Percentiles rank a stretch among this genome's conserved stretches.
Evolutionary conservation across 2,113 vertebrate genomes (phyloP).

Genomic region (Salvelinus alpinus): DNA sequence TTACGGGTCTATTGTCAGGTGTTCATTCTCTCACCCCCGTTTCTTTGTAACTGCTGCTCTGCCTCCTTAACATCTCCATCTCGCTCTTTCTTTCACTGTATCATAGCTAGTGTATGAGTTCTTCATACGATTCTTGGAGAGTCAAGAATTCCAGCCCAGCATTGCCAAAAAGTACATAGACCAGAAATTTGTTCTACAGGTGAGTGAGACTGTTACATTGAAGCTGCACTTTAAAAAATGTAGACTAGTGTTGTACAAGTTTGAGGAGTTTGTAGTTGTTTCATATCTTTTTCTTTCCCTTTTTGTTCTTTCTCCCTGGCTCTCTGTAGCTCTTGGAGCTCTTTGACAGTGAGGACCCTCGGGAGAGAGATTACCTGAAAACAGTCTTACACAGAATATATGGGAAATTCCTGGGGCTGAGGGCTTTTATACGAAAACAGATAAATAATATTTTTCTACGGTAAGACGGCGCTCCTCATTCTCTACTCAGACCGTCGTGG

Average conservation of each 20-base stretch:
- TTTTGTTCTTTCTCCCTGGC: neutral
- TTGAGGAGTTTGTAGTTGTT: neutral
- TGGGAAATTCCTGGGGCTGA: slow-evolving; percentile 99
- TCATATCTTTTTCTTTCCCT: too few species aligned
- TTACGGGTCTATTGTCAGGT: slow-evolving; percentile 14
- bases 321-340: slow-evolving; percentile 90
- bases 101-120: slow-evolving; percentile 98
- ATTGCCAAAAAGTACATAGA: slow-evolving; percentile 99
- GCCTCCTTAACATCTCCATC: slow-evolving; percentile 42
- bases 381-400: slow-evolving; percentile 99
- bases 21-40: slow-evolving; percentile 36
- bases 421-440: slow-evolving; percentile 99
- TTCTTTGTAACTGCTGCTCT: slow-evolving; percentile 43
- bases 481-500: neutral
- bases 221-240: neutral
- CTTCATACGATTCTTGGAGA: slow-evolving; percentile 99
- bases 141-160: slow-evolving; percentile 99
- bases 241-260: neutral
- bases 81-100: neutral
- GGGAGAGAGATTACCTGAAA: slow-evolving; percentile 99
- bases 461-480: slow-evolving; percentile 74
- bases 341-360: slow-evolving; percentile 98
- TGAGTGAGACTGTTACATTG: slow-evolving; percentile 65
- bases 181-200: slow-evolving; percentile 99
- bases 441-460: slow-evolving; percentile 99